These are phyloP conservation scores for Conus ventricosus DNA, from an alignment of 1,140 invertebrate species.

Conservation along the genomic window DNA sequence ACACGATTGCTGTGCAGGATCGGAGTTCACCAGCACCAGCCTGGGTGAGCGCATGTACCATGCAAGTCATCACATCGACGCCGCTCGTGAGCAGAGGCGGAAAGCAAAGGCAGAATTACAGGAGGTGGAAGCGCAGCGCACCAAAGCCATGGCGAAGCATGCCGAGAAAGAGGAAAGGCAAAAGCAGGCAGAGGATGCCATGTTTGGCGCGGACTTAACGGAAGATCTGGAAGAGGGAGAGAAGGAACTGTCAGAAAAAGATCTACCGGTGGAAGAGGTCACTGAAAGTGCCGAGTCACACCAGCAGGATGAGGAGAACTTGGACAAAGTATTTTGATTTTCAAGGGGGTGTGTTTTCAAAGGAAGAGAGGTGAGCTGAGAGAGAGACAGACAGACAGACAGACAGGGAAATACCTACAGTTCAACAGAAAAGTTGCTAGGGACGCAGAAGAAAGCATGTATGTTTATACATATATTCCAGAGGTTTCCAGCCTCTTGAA, in stretches of 20 bases:
- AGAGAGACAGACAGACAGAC: background rate
- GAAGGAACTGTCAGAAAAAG: too few species aligned
- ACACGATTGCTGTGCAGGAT: background rate
- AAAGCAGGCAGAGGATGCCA: background rate
- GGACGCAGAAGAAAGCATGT: too few species aligned
- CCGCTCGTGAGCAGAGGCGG: background rate
- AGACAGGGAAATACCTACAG: background rate
- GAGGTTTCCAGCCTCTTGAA: too few species aligned
- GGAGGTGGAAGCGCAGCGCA: background rate
- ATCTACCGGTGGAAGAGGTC: too few species aligned
- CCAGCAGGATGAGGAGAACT: too few species aligned
- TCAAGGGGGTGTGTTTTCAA: too few species aligned
- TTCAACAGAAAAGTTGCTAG: too few species aligned
- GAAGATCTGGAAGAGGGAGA: too few species aligned
- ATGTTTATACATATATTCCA: too few species aligned
- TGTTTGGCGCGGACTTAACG: background rate
- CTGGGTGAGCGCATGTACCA: slow-evolving; percentile 25
- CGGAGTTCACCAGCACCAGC: slow-evolving; percentile 31
- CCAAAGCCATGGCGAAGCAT: slow-evolving; percentile 3
- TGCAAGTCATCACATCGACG: slow-evolving; percentile 20
- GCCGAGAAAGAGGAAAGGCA: slow-evolving; percentile 10
- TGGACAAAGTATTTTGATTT: too few species aligned
- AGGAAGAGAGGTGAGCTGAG: too few species aligned
- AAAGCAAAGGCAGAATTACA: background rate
- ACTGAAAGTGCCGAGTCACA: too few species aligned